Evolutionary conservation across 2,797 vertebrate species (phyloP), one percentile per base, ranked within the genome.

Genomic region (Oryzias sinensis): DNA sequence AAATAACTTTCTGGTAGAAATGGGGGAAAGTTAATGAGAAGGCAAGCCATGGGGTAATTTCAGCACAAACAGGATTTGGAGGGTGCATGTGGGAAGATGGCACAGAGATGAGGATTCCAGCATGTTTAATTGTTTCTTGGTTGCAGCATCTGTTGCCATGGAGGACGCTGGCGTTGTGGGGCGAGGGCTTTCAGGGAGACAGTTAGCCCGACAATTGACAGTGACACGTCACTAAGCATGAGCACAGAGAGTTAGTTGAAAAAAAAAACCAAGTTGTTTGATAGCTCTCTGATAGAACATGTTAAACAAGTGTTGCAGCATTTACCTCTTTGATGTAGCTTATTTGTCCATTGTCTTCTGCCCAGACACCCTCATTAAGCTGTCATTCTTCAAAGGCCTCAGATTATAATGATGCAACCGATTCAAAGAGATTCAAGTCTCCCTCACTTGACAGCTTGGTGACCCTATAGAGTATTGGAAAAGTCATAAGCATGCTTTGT

Each of bases 171-270:
- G 22, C 16, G 20, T 53, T 49, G 59, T 14, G 44, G 61, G 57
- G 50, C 24, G 42, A 54, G 48, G 46, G 59, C 22, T 79, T 60
- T 49, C 57, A 24, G 55, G 50, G 45, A 71, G 57, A 80, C 57
- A 62, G 83, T 82, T 83, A 82, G 81, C 74, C 68, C 80, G 56
- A 64, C 84, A 88, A 86, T 88, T 77, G 79, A 80, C 84, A 73
- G 67, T 87, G 87, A 88, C 81, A 87, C 60, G 76, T 83, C 86
- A 74, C 85, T 84, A 80, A 87, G 76, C 46, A 6, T 7, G 43
- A 74, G 65, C 58, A 74, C 46, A 5, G 70, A 78, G 58, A 51
- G 7, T 84, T 81, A 78, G 74, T 49, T 49, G 79, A 82, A 74
- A 74, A 83, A 74, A 77, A 72, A 18, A 1, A n/a, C n/a, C 49